Evolutionary conservation across 2,797 vertebrate species (phyloP).

Genomic region (Lutjanus campechanus): DNA sequence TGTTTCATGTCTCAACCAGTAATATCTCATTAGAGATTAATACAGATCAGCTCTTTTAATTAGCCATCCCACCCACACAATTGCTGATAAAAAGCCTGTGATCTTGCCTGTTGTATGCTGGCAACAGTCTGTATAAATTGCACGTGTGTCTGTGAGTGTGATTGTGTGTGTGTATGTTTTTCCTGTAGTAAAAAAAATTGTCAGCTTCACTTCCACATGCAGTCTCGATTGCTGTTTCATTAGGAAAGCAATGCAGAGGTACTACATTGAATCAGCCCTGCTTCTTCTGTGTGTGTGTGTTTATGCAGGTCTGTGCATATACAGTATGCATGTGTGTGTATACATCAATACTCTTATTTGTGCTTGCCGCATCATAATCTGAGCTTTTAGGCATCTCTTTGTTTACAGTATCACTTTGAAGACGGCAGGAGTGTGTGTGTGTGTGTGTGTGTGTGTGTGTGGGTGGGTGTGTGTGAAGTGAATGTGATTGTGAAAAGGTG

Average conservation of each 20-base stretch:
- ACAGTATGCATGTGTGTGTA: background rate
- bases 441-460: background rate
- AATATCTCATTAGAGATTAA: conserved; percentile 76
- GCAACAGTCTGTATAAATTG: conserved; percentile 6
- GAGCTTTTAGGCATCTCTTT: conserved; percentile 50
- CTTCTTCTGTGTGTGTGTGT: background rate
- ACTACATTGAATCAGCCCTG: conserved; percentile 1
- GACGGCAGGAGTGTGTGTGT: conserved; percentile 11
- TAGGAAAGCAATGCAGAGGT: conserved; percentile 14
- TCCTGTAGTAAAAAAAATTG: conserved; percentile 13
- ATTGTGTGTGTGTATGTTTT: conserved; percentile 32
- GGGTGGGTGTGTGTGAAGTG: background rate
- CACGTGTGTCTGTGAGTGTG: background rate
- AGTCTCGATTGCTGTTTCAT: conserved; percentile 31
- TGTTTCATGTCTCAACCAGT: conserved; percentile 59
- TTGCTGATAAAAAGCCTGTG: conserved; percentile 62
- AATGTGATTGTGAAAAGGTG: conserved; percentile 11
- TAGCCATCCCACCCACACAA: conserved; percentile 63
- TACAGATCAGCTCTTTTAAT: conserved; percentile 77
- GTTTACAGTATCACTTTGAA: conserved; percentile 58
- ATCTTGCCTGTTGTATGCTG: conserved; percentile 42
- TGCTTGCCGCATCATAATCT: conserved; percentile 46
- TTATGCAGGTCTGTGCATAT: background rate
- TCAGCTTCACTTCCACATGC: conserved; percentile 37
- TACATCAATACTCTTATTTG: conserved; percentile 31